A percentile compares a stretch with the other conserved stretches of the same genome.
These are phyloP conservation scores for Drosophila bunnanda DNA, from an alignment of 2,888 invertebrate species.

Conservation along the genomic window DNA sequence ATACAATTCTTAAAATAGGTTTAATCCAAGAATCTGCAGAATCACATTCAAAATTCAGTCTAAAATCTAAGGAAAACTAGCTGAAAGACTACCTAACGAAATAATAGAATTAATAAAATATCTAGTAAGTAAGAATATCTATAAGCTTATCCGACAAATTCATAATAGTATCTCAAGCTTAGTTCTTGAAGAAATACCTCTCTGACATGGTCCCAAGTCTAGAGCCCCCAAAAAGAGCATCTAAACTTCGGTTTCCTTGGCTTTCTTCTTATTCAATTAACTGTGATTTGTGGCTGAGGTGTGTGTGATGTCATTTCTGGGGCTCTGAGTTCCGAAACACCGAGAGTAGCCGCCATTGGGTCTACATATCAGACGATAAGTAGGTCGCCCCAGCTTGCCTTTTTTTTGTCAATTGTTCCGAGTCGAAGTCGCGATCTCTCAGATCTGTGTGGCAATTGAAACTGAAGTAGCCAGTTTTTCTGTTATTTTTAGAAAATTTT, in stretches of 20 bases:
- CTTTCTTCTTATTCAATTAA: constrained; percentile 34
- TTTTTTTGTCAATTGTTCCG: constrained; percentile 67
- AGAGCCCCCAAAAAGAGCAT: constrained; percentile 16
- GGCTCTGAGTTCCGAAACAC: constrained; percentile 40
- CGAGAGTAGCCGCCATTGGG: constrained; percentile 48
- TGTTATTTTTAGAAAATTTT: constrained; percentile 63
- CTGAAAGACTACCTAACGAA: no score
- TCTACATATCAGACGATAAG: constrained; percentile 49
- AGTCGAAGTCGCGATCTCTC: constrained; percentile 51
- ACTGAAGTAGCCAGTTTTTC: constrained; percentile 64
- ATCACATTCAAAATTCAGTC: not conserved
- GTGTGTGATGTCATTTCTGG: constrained; percentile 66
- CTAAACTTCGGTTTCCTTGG: constrained; percentile 4
- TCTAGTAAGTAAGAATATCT: not conserved
- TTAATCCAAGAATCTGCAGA: rapidly evolving
- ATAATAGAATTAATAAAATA: not conserved
- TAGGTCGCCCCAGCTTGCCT: constrained; percentile 57
- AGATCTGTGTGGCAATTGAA: constrained; percentile 60
- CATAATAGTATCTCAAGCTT: not conserved
- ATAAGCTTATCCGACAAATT: not conserved
- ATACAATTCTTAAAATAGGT: no score
- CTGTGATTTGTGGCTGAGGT: constrained; percentile 57
- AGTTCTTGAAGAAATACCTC: no score
- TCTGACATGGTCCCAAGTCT: no score
- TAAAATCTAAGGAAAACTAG: not conserved